Evolutionary conservation across 2,888 invertebrate species (phyloP).

Genomic region (Phrixothrix hirtus): DNA sequence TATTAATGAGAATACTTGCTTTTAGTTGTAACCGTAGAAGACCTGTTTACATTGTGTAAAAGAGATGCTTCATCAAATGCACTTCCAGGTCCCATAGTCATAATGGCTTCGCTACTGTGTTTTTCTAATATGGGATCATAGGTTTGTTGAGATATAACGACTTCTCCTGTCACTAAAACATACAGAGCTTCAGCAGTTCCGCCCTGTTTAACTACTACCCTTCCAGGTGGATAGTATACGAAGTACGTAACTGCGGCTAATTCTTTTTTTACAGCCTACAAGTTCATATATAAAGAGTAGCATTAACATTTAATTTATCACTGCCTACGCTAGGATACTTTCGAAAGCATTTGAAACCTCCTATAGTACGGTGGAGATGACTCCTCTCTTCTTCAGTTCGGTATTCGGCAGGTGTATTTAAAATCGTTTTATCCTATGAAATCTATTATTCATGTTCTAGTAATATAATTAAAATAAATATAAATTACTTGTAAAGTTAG

Average conservation of each 20-base stretch:
- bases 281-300: constrained; percentile 22
- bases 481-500: no score
- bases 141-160: constrained; percentile 58
- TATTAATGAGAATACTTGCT: neutral
- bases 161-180: constrained; percentile 67
- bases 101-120: constrained; percentile 57
- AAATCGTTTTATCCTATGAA: constrained; percentile 63
- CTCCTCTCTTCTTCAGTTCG: constrained; percentile 65
- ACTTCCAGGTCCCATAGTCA: constrained; percentile 61
- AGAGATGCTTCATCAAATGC: constrained; percentile 71
- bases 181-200: constrained; percentile 65
- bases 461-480: neutral
- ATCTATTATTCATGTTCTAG: neutral
- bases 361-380: constrained; percentile 62
- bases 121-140: constrained; percentile 60
- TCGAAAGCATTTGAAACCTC: constrained; percentile 66
- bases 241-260: constrained; percentile 66
- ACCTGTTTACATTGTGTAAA: constrained; percentile 63
- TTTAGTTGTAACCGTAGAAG: constrained; percentile 34
- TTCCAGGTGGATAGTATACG: constrained; percentile 62
- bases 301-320: neutral
- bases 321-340: constrained; percentile 61
- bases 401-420: constrained; percentile 60
- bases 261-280: constrained; percentile 62
- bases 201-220: constrained; percentile 65